A percentile compares a stretch with the other conserved stretches of the same genome.
phyloP scores from a whole-genome alignment of 2,888 invertebrate genomes.

The Scaptodrosophila latifasciaeformis region DNA sequence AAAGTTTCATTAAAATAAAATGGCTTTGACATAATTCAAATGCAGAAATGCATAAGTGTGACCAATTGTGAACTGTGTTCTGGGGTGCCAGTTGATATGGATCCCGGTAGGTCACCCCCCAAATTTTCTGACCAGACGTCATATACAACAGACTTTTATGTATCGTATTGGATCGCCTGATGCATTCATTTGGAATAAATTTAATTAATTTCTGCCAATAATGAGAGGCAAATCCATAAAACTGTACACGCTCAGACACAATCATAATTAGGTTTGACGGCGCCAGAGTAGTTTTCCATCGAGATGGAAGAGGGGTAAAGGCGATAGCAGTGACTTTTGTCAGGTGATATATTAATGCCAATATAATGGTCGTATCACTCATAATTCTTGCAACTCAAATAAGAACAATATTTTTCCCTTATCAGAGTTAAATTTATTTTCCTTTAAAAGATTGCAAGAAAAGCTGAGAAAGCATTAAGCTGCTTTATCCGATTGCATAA shows the following conservation, averaged over 20 bases:
- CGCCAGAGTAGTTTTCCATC: too few relatives aligned
- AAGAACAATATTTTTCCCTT: slow-evolving; percentile 27
- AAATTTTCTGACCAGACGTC: background rate
- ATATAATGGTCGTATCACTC: slow-evolving; percentile 42
- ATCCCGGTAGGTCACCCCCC: background rate
- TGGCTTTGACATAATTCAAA: slow-evolving; percentile 74
- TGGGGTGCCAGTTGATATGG: slow-evolving; percentile 27
- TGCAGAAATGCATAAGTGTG: slow-evolving; percentile 70
- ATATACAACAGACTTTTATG: background rate
- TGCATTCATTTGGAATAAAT: slow-evolving; percentile 71
- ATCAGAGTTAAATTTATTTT: too few relatives aligned
- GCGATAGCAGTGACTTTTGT: slow-evolving; percentile 48
- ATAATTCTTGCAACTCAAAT: slow-evolving; percentile 48
- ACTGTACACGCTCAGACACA: slow-evolving; percentile 26
- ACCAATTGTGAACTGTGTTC: slow-evolving; percentile 14
- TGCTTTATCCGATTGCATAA: too few relatives aligned
- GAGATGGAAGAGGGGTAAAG: background rate
- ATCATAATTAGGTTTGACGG: slow-evolving; percentile 44
- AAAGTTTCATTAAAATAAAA: slow-evolving; percentile 71
- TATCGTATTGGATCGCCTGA: slow-evolving; percentile 28
- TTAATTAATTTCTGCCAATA: slow-evolving; percentile 73
- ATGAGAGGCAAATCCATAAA: slow-evolving; percentile 52
- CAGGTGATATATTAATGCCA: slow-evolving; percentile 64
- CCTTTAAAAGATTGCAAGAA: too few relatives aligned
- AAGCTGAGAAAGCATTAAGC: too few relatives aligned